Evolutionary conservation across 2,797 vertebrate genomes (phyloP), one percentile per base, ranked within the genome.

Genomic region (Emys orbicularis): DNA sequence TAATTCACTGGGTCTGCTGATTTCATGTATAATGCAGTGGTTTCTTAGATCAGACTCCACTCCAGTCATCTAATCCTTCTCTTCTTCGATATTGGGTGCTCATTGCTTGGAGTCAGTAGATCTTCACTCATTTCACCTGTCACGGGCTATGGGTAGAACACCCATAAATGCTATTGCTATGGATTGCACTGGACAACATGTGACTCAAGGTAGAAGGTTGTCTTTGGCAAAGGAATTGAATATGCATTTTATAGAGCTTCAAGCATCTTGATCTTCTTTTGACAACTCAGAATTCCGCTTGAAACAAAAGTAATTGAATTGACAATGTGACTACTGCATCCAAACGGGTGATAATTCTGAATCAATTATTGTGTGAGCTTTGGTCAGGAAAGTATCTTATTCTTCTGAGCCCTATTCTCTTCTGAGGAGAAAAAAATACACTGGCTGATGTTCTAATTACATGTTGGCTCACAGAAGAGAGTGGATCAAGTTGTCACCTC

Each of bases 81-180:
- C 81, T 89, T 92, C 87, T 88, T 50, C 56, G 79, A 52, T 93
- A 23, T 9, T 21, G 80, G 25, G 54, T 23, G 37, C 54, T 93
- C 65, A 23, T 90, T 88, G 82, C 88, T 34, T 90, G 59, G 76
- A 88, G 44, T 90, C 41, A 57, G 13, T 56, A 44, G 29, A 34
- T 59, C 37, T 59, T 47, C 25, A 49, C 27, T 27, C 44, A 44
- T 37, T 47, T 82, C 18, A 31, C 10, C 41, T 57, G 41, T 59
- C 49, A 34, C 5, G 50, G 59, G n/a, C n/a, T 18, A 72, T 23
- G n/a, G 19, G 19, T 72, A 74, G 6, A 59, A 15, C 37, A 41
- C 65, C 25, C 19, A 3, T 76, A 44, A 84, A 31, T 68, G 65
- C 65, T 89, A 27, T 81, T 23, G 65, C 52, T 83, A 1, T 54